Percentiles rank a stretch among this genome's conserved stretches.
phyloP scores from a whole-genome alignment of 2,888 invertebrate genomes.

The Cabera pusaria region DNA sequence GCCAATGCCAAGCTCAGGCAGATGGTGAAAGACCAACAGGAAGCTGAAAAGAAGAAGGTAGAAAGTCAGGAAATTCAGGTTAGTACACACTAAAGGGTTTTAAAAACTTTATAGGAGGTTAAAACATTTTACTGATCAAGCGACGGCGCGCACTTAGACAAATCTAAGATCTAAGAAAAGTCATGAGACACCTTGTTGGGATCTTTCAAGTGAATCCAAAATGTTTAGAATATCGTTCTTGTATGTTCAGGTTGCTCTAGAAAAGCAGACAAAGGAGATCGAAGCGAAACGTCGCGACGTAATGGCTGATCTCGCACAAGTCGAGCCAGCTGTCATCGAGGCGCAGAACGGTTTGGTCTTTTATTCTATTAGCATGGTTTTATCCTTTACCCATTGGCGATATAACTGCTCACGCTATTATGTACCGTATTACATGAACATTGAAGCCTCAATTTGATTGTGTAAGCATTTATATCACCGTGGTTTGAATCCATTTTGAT shows the following conservation, averaged over 20 bases:
- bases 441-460: too few species aligned
- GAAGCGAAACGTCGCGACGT: conserved; percentile 97
- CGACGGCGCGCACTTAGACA: too few species aligned
- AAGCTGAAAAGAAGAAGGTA: conserved; percentile 99
- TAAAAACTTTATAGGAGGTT: too few species aligned
- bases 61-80: conserved; percentile 98
- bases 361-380: conserved; percentile 41
- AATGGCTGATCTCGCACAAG: conserved; percentile 97
- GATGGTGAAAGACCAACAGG: conserved; percentile 99
- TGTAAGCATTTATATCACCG: conserved; percentile 3
- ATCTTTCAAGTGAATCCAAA: too few species aligned
- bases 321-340: conserved; percentile 99
- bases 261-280: conserved; percentile 96
- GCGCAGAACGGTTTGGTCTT: conserved; percentile 94
- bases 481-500: too few species aligned
- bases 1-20: conserved; percentile 99
- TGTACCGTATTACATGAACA: not conserved
- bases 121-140: too few species aligned
- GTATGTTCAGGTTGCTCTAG: conserved; percentile 82
- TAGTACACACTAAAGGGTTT: conserved; percentile 19
- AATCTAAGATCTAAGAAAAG: too few species aligned
- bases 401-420: conserved; percentile 2
- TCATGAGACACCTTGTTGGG: too few species aligned
- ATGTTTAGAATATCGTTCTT: too few species aligned
- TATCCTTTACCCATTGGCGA: conserved; percentile 19